A percentile compares a stretch with the other conserved stretches of the same genome.
Conservation (phyloP, 1,140 invertebrate species). For the Nebria ingens region DNA sequence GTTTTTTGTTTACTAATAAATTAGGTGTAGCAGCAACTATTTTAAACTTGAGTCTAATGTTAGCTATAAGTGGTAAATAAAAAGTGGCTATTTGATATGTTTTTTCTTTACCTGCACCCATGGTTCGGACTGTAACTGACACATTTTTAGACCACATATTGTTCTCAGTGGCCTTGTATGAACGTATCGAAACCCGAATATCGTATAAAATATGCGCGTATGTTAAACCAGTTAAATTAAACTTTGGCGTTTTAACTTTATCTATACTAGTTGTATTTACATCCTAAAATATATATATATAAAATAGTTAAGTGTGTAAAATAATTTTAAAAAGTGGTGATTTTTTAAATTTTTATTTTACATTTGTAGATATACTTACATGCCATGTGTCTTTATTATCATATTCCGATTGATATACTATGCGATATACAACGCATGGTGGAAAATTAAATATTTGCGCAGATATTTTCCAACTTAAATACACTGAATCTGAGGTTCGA, state of each 20-base stretch:
- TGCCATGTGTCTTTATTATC: constrained; percentile 40
- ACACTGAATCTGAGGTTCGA: constrained; percentile 44
- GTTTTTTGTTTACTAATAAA: too few relatives aligned
- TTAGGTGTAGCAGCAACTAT: too few relatives aligned
- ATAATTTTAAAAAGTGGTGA: background rate
- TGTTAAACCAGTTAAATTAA: constrained; percentile 45
- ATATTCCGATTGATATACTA: constrained; percentile 52
- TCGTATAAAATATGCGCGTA: constrained; percentile 59
- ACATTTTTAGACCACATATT: constrained; percentile 54
- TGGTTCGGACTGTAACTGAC: constrained; percentile 44
- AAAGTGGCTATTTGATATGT: too few relatives aligned
- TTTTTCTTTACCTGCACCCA: constrained; percentile 44
- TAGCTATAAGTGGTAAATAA: too few relatives aligned
- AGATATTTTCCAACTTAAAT: constrained; percentile 47
- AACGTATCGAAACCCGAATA: constrained; percentile 50
- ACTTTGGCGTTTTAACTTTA: constrained; percentile 17
- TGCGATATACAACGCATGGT: constrained; percentile 44
- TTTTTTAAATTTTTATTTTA: too few relatives aligned
- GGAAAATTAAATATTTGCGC: constrained; percentile 47
- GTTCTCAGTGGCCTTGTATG: constrained; percentile 37
- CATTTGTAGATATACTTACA: constrained; percentile 28
- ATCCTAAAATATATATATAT: background rate
- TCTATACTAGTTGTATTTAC: background rate
- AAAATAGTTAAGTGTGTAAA: background rate
- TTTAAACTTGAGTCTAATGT: too few relatives aligned